A percentile compares a stretch with the other conserved stretches of the same genome.
These are phyloP conservation scores for Quiscalus mexicanus DNA, from an alignment of 2,113 vertebrate species.

Conservation along the genomic window DNA sequence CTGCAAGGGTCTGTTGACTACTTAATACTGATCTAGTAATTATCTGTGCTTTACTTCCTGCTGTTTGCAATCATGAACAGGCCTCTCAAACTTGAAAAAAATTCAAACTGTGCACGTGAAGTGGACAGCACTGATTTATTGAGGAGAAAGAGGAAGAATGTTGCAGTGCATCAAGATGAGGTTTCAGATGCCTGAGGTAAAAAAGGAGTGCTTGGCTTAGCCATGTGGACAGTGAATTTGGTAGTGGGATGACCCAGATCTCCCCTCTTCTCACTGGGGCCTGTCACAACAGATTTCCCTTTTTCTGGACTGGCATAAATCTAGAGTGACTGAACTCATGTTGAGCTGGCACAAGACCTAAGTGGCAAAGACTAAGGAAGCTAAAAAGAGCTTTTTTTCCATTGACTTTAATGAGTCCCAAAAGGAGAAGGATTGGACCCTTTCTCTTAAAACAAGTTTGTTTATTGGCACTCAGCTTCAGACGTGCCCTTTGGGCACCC, in stretches of 20 bases:
- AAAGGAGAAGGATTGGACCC: neutral
- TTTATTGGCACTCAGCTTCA: neutral
- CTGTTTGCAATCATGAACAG: neutral
- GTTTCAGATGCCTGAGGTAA: neutral
- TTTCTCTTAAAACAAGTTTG: neutral
- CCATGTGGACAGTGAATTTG: neutral
- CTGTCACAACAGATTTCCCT: neutral
- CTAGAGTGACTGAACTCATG: neutral
- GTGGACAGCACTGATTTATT: neutral
- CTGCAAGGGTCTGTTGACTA: neutral
- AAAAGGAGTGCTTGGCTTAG: neutral
- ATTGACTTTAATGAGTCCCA: neutral
- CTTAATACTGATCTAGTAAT: neutral
- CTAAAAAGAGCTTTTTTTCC: neutral
- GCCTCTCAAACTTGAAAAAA: neutral
- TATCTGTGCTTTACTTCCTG: neutral
- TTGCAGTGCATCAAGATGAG: neutral
- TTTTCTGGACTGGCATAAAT: neutral
- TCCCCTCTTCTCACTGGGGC: neutral
- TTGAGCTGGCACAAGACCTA: neutral
- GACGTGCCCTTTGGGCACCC: neutral
- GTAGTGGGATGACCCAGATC: neutral
- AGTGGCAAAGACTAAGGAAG: neutral
- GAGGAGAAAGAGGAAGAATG: neutral
- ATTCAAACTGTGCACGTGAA: accelerated